phyloP scores from a whole-genome alignment of 2,888 invertebrate genomes.

The Siphlonurus alternatus region DNA sequence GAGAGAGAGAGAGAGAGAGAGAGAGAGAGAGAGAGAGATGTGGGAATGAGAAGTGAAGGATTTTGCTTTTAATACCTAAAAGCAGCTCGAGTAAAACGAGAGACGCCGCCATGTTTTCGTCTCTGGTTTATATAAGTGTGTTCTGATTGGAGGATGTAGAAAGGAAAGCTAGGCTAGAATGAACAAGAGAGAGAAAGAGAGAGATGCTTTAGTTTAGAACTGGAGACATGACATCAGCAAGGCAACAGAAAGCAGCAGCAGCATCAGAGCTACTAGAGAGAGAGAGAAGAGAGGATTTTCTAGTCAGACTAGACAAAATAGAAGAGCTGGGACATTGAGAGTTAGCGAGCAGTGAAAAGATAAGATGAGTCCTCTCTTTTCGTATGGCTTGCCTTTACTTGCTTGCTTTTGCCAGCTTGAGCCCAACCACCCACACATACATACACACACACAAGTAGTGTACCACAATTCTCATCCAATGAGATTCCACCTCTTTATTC shows the following conservation, averaged over 20 bases:
- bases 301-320: neutral
- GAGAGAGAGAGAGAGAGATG: neutral
- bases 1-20: too few species aligned
- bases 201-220: too few species aligned
- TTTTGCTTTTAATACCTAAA: constrained; percentile 2
- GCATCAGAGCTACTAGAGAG: too few species aligned
- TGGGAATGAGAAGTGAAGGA: constrained; percentile 3
- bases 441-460: neutral
- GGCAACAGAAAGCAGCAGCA: neutral
- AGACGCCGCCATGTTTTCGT: neutral
- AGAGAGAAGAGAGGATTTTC: neutral
- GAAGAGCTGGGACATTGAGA: neutral
- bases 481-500: neutral
- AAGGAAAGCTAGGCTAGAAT: neutral
- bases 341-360: neutral
- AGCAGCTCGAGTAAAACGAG: neutral
- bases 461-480: neutral
- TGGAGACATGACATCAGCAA: neutral
- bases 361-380: neutral
- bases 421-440: neutral
- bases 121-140: neutral
- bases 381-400: neutral
- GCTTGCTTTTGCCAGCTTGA: neutral
- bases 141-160: neutral
- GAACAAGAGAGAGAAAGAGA: neutral